A percentile compares a stretch with the other conserved stretches of the same genome.
Evolutionary conservation across 2,113 vertebrate genomes (phyloP).

Genomic region (Macquaria australasica): DNA sequence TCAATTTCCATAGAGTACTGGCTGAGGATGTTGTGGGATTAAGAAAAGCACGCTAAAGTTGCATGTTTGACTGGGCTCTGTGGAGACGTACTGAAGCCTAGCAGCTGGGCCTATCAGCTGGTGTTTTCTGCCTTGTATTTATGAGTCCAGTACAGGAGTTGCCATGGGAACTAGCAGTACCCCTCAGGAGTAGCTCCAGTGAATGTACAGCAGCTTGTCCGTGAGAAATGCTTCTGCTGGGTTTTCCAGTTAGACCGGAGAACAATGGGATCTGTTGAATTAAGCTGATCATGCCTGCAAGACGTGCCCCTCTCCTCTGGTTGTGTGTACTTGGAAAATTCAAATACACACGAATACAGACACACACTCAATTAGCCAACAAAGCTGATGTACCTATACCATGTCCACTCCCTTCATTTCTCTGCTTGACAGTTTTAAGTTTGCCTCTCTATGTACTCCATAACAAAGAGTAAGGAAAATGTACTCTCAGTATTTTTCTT

Average conservation of each 20-base stretch:
- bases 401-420: background rate
- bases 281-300: constrained; percentile 61
- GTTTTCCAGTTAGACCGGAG: constrained; percentile 61
- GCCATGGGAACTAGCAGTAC: constrained; percentile 78
- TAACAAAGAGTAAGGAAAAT: background rate
- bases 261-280: constrained; percentile 67
- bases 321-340: constrained; percentile 22
- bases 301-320: constrained; percentile 35
- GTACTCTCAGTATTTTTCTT: background rate
- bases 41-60: constrained; percentile 38
- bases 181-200: constrained; percentile 68
- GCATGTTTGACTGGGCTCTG: constrained; percentile 47
- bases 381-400: background rate
- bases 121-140: constrained; percentile 72
- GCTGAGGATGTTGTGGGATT: constrained; percentile 31
- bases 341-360: constrained; percentile 1
- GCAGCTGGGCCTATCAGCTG: constrained; percentile 54
- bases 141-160: constrained; percentile 68
- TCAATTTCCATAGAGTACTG: constrained; percentile 7
- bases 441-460: background rate
- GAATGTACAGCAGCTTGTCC: constrained; percentile 68
- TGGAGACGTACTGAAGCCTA: constrained; percentile 48
- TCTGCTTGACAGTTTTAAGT: background rate
- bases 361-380: background rate
- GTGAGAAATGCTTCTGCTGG: constrained; percentile 67